Evolutionary conservation across 2,797 vertebrate species (phyloP).

Genomic region (Poecilia velifera): DNA sequence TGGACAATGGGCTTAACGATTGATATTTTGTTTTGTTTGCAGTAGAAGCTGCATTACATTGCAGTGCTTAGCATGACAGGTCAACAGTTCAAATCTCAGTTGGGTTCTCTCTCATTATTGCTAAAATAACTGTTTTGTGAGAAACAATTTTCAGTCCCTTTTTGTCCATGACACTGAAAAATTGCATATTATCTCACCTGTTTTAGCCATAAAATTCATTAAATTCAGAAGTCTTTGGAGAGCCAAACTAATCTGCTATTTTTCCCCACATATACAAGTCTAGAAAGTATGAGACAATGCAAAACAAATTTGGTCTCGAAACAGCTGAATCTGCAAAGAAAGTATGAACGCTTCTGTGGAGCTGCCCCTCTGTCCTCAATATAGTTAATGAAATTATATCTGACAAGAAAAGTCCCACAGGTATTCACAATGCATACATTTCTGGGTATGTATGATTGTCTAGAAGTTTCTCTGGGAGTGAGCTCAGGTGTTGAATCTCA

Average conservation of each 20-base stretch:
- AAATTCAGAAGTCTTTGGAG: background rate
- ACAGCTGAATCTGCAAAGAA: slow-evolving; percentile 29
- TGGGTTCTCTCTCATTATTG: background rate
- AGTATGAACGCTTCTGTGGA: slow-evolving; percentile 23
- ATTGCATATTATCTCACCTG: background rate
- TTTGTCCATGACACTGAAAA: background rate
- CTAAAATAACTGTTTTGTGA: background rate
- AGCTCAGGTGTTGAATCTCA: slow-evolving; percentile 24
- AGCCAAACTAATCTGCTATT: slow-evolving; percentile 12
- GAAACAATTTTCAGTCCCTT: background rate
- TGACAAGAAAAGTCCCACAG: slow-evolving; percentile 27
- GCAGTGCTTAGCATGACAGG: background rate
- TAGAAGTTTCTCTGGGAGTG: background rate
- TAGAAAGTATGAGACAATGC: slow-evolving; percentile 36
- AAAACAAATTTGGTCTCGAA: slow-evolving; percentile 32
- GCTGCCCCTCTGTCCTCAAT: slow-evolving; percentile 26
- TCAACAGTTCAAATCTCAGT: background rate
- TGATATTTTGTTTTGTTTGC: background rate
- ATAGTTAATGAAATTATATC: slow-evolving; percentile 40
- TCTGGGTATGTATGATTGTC: background rate
- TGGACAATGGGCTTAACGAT: background rate
- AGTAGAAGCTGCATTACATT: background rate
- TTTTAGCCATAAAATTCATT: background rate
- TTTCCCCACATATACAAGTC: slow-evolving; percentile 25
- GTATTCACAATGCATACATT: slow-evolving; percentile 24